A percentile compares a stretch with the other conserved stretches of the same genome.
Evolutionary conservation across 2,797 vertebrate genomes (phyloP).

Genomic region (Spheniscus humboldti): DNA sequence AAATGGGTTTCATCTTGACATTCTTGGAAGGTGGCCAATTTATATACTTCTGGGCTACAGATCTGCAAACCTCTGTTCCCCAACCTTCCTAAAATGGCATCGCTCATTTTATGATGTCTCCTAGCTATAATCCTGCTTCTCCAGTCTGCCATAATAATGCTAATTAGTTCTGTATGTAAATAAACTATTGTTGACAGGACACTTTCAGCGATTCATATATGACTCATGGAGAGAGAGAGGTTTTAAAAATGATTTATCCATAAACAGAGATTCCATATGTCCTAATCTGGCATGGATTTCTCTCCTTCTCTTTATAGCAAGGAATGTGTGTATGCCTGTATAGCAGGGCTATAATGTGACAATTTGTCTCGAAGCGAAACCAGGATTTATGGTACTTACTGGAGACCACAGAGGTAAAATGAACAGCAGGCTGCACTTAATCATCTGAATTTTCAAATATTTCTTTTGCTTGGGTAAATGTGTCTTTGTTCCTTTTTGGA

Average conservation of each 20-base stretch:
- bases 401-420: constrained; percentile 30
- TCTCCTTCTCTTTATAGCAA: constrained; percentile 52
- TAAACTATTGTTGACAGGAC: constrained; percentile 61
- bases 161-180: constrained; percentile 63
- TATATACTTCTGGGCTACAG: not conserved
- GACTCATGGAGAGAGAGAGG: not conserved
- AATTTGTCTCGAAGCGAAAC: constrained; percentile 37
- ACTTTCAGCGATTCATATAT: constrained; percentile 40
- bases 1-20: constrained; percentile 2
- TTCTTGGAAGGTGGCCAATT: not conserved
- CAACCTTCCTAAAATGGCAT: constrained; percentile 53
- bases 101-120: not conserved
- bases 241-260: constrained; percentile 57
- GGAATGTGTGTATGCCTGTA: constrained; percentile 44
- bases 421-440: constrained; percentile 30
- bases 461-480: constrained; percentile 30
- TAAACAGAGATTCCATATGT: constrained; percentile 66
- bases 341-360: constrained; percentile 46
- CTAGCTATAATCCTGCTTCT: constrained; percentile 10
- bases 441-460: constrained; percentile 41
- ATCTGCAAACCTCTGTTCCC: not conserved
- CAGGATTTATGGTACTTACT: constrained; percentile 45
- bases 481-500: constrained; percentile 4
- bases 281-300: constrained; percentile 51
- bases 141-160: constrained; percentile 26